Conservation (phyloP, 2,113 vertebrate species). For the Hylia prasina region DNA sequence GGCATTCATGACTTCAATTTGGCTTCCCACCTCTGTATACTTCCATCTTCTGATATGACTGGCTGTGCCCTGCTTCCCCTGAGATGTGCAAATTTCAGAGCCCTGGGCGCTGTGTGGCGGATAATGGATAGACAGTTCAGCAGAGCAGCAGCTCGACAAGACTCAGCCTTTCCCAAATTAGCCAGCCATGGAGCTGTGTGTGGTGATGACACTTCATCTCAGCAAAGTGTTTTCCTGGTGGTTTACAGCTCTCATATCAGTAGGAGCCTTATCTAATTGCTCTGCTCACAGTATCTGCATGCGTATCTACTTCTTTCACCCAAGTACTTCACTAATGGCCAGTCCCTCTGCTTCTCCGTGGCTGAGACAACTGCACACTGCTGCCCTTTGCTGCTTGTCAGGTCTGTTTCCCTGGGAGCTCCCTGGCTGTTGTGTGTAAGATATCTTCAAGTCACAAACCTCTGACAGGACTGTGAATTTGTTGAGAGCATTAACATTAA, state of each 20-base stretch:
- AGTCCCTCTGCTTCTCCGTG: not conserved
- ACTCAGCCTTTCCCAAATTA: conserved; percentile 7
- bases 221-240: conserved; percentile 1
- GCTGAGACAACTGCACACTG: not conserved
- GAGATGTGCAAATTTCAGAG: not conserved
- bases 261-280: conserved; percentile 4
- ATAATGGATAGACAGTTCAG: not conserved
- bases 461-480: not conserved
- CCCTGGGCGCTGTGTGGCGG: rapidly evolving
- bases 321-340: not conserved
- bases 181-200: not conserved
- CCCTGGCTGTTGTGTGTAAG: not conserved
- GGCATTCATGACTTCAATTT: not conserved
- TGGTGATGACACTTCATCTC: conserved; percentile 31
- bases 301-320: not conserved
- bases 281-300: not conserved
- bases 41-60: rapidly evolving
- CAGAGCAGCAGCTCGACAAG: not conserved
- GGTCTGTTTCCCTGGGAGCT: not conserved
- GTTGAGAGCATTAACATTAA: not conserved
- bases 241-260: not conserved
- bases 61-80: not conserved
- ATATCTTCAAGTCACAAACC: not conserved
- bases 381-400: not conserved
- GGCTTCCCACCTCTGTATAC: not conserved